phyloP scores from a whole-genome alignment of 1,140 invertebrate species.

The Drosophila baimaii region DNA sequence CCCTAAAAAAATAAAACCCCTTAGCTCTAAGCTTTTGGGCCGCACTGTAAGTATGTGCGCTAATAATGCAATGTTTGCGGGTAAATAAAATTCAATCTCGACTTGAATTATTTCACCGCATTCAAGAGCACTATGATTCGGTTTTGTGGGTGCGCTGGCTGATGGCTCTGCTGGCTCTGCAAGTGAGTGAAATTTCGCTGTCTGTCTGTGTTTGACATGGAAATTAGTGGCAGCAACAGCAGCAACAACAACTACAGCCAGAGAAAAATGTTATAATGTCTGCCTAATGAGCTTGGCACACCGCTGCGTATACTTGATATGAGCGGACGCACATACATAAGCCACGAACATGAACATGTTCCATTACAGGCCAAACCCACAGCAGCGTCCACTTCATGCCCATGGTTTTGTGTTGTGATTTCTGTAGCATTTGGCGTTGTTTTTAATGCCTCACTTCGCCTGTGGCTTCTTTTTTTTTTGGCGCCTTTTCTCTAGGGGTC shows the following conservation, averaged over 20 bases:
- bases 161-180: conserved; percentile 1
- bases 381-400: conserved; percentile 59
- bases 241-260: conserved; percentile 4
- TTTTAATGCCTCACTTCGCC: conserved; percentile 54
- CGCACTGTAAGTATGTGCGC: conserved; percentile 27
- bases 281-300: conserved; percentile 71
- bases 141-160: conserved; percentile 44
- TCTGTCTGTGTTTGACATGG: conserved; percentile 49
- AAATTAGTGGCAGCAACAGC: conserved; percentile 62
- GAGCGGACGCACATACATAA: conserved; percentile 18
- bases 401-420: conserved; percentile 23
- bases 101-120: conserved; percentile 27
- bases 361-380: conserved; percentile 41
- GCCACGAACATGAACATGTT: conserved; percentile 49
- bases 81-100: conserved; percentile 45
- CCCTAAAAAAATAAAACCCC: not conserved
- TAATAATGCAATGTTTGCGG: conserved; percentile 37
- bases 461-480: conserved; percentile 46
- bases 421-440: conserved; percentile 36
- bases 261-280: conserved; percentile 57
- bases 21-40: conserved; percentile 5
- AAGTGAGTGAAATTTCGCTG: conserved; percentile 57
- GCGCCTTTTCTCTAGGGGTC: conserved; percentile 21
- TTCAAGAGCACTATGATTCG: conserved; percentile 55
- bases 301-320: conserved; percentile 66